Evolutionary conservation across 1,140 invertebrate species (phyloP), one percentile per base, ranked within the genome.

Genomic region (Helicoverpa zea): DNA sequence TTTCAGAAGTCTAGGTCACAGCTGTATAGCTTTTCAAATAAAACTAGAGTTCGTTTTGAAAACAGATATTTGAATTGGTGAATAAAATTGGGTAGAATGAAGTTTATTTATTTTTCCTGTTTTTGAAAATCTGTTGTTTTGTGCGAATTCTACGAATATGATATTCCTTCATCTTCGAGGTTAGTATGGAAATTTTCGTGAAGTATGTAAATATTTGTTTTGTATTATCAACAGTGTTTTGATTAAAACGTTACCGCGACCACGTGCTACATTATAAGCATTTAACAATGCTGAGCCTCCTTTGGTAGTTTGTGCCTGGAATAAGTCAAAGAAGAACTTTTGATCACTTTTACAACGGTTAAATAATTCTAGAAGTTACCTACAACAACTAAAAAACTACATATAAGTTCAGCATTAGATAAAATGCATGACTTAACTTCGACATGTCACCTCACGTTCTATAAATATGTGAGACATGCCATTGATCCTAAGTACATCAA

Each of bases 381-480:
- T 35, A 3, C 1, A 43, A 23, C 23, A 23, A 1, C 23, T 43
- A 43, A 43, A 43, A 7, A 43, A 43, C 5, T 43, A 43, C 35
- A 9, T 43, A 43, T 7, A 43, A 43, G 35, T 43, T 1, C 9
- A 43, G 9, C 35, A 43, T 43, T 43, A 43, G 35, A 43, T 7
- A 43, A 43, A 43, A 43, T 43, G 5, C 35, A 43, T 43, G 35
- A 43, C 35, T 9, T 43, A 43, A 43, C 35, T 43, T 43, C 35
- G 35, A 43, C 35, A 9, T 43, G 23, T 56, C 52, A 52, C 18
- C 23, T 73, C 70, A 56, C 70, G 70, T 73, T 56, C 52, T n/a
- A 14, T 58, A 51, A 16, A 73, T 73, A 73, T 52, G 52, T 73
- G 70, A 73, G 51, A 54, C 29, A 30, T 52, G 43, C 35, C 35